Base-by-base conservation (phyloP, 1,140 invertebrate genomes). In the Elysia chlorotica region DNA sequence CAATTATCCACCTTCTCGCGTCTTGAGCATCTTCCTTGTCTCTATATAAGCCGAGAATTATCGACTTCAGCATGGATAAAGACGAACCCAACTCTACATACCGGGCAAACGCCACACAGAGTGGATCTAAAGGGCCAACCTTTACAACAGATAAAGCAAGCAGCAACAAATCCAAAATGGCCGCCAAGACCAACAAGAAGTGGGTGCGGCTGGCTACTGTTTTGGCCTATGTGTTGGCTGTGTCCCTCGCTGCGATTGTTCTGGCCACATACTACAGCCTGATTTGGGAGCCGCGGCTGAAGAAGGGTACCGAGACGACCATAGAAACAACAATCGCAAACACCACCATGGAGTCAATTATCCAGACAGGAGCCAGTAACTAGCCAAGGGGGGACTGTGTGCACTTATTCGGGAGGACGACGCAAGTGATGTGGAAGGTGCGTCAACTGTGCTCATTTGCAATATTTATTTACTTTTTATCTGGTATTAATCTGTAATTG, bases 181-280 rank as follows among this genome's bases (percentile, higher is more conserved):
- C 85, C 21, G 78, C 85, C 14, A 87, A 87, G 71, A 83, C 82
- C n/a, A 88, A 88, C 73, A 88, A 88, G 75, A 88, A 88, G 73
- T 89, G 88, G 88, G 84, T 98, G 38, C 91, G 96, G n/a, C 93
- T 98, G 65, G 89, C 98, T 71, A 98, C 96, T 1, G 96, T 99
- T 37, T 91, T 98, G 74, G 95, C 96, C 10, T 99, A 99, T 88
- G 92, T 98, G 65, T 92, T 98, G 82, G 95, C 95, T 77, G 96
- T 99, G 72, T 98, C 96, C 19, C 89, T 97, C 74, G 96, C 95
- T 0, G 96, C 96, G 4, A 96, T 98, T 76, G 93, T 98, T 85
- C 90, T 99, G 31, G 97, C 95, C 0, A 90, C 97, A 17, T 99
- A 98, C 89, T 99, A 99, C 88, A 93, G 96, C 74, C 95, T 98